These are phyloP conservation scores for Pedionomus torquatus DNA, from an alignment of 2,113 vertebrate species.

Conservation along the genomic window DNA sequence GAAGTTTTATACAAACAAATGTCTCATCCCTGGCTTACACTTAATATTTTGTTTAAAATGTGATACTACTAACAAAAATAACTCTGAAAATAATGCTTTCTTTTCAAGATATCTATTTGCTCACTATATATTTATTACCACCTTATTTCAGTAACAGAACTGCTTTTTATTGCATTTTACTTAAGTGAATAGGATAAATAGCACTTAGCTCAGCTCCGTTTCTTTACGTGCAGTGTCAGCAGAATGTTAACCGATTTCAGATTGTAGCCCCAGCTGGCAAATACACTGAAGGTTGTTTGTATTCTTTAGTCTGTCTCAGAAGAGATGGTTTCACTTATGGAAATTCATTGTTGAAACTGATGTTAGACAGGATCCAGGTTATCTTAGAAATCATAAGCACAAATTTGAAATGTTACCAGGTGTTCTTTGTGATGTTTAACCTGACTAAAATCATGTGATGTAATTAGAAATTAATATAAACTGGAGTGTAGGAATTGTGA, in stretches of 20 bases:
- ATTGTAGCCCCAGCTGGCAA: not conserved
- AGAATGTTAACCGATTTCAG: not conserved
- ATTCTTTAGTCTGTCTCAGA: not conserved
- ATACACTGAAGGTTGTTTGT: not conserved
- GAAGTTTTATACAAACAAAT: not conserved
- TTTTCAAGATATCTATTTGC: not conserved
- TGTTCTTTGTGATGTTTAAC: not conserved
- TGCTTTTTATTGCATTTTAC: not conserved
- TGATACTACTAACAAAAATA: not conserved
- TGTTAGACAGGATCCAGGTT: not conserved
- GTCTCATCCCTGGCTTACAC: not conserved
- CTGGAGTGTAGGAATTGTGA: not conserved
- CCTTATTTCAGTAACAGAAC: not conserved
- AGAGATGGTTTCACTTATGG: not conserved
- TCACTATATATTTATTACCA: not conserved
- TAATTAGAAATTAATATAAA: not conserved
- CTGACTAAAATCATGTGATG: fast-evolving
- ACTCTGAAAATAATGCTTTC: not conserved
- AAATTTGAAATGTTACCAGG: not conserved
- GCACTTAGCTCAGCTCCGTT: not conserved
- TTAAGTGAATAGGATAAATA: not conserved
- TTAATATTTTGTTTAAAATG: not conserved
- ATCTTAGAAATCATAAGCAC: not conserved
- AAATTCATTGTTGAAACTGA: not conserved
- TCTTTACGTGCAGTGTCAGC: not conserved